Base-by-base conservation (phyloP, 1,140 invertebrate species). In the Cydia strobilella region DNA sequence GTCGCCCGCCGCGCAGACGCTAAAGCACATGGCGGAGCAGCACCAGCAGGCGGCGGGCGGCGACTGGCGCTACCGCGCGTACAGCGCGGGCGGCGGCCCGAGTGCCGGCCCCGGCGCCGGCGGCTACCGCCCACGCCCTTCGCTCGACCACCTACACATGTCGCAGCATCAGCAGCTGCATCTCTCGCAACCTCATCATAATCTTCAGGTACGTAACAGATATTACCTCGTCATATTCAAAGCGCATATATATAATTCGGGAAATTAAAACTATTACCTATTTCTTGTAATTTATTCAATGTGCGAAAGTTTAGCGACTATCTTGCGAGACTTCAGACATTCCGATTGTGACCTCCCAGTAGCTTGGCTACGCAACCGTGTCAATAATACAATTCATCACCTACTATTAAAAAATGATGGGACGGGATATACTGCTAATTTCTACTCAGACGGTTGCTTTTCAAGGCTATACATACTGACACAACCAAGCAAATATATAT, bases 11-110 rank as follows among this genome's bases (percentile, higher is more conserved):
- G 98, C 98, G 3, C 97, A 98, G 92, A 98, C 97, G 0, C 93
- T 99, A 12, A 98, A 98, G 88, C 97, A 98, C 83, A 98, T 98
- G 97, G 98, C 98, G 4, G 97, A 98, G 85, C 98, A 99, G 86
- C 98, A 99, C 88, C 97, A 98, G 90, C 97, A 98, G 90, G 98
- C 87, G 51, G 84, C 86, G 27, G 88, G 86, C 31, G 90, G 85
- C 3, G 89, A 90, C 78, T 87, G 86, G 79, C 95, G 96, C 13
- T 95, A 96, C 86, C 93, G 94, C 75, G 89, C 93, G n/a, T 95
- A 94, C 84, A 10, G 9, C 54, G 15, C 48, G n/a, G 94, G 93
- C 72, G 94, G 93, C 62, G 13, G 92, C 95, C 73, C 95, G 95
- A 62, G 94, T 95, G 54, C 15, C 54, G 54, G 18, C n/a, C 5